Conservation (phyloP, 2,797 vertebrate genomes). For the Sebastes iracundus region DNA sequence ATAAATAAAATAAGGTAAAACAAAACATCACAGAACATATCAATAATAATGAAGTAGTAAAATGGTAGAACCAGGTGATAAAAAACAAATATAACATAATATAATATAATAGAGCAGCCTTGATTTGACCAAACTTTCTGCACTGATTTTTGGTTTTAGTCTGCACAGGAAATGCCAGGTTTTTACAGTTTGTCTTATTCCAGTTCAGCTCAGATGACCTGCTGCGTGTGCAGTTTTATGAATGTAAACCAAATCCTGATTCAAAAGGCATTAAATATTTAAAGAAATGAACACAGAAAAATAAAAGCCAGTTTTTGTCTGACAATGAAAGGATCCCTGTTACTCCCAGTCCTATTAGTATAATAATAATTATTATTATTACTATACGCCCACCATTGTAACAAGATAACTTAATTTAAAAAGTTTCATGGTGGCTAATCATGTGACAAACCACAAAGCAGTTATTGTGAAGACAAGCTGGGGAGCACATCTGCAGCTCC, state of each 20-base stretch:
- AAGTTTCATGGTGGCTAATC: neutral
- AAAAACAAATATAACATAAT: too few relatives aligned
- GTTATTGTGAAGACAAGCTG: conserved; percentile 38
- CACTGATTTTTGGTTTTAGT: neutral
- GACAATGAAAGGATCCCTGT: neutral
- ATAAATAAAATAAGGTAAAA: too few relatives aligned
- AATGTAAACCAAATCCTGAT: neutral
- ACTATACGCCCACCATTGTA: neutral
- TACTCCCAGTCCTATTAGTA: neutral
- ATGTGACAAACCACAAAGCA: conserved; percentile 48
- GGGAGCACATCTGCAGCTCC: conserved; percentile 31
- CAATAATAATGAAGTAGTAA: too few relatives aligned
- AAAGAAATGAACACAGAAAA: too few relatives aligned
- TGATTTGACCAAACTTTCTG: neutral
- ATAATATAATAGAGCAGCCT: neutral
- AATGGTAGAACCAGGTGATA: too few relatives aligned
- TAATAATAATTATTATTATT: too few relatives aligned
- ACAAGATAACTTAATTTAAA: neutral
- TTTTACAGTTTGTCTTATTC: neutral
- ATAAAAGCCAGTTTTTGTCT: neutral
- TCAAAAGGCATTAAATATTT: neutral
- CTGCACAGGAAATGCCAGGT: neutral
- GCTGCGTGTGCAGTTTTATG: neutral
- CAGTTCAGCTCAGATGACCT: neutral
- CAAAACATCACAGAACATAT: too few relatives aligned